phyloP scores from a whole-genome alignment of 2,888 invertebrate genomes.

The Rutpela maculata region DNA sequence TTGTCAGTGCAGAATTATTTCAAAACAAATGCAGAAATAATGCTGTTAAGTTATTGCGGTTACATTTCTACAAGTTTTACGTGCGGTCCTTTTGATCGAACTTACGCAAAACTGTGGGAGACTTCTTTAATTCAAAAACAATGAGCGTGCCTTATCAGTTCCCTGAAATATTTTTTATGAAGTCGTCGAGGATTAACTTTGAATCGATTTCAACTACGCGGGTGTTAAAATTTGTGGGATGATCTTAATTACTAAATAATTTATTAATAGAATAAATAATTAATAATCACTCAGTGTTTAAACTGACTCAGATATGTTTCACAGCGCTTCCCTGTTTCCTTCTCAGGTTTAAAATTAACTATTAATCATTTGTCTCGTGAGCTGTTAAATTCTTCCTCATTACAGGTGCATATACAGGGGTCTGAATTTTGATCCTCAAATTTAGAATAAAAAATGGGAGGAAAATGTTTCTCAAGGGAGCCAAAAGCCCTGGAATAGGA shows the following conservation, averaged over 20 bases:
- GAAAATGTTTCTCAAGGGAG: no score
- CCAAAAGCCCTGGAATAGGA: no score
- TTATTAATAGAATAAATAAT: not conserved
- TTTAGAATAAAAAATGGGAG: no score
- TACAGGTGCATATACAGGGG: not conserved
- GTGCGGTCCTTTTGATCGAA: not conserved
- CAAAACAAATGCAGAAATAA: constrained; percentile 4
- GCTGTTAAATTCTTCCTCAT: not conserved
- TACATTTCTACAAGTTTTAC: not conserved
- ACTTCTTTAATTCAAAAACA: not conserved
- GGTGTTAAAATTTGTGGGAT: not conserved
- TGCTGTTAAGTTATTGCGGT: not conserved
- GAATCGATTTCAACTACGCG: not conserved
- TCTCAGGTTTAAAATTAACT: not conserved
- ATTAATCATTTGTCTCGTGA: not conserved
- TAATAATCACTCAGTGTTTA: not conserved
- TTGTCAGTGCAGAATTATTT: not conserved
- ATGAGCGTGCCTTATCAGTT: not conserved
- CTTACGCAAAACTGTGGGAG: not conserved
- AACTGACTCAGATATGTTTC: not conserved
- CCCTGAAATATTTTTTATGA: not conserved
- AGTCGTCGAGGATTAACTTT: not conserved
- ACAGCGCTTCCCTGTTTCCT: not conserved
- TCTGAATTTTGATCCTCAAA: no score
- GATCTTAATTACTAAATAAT: not conserved